Percentiles rank a stretch among this genome's conserved stretches.
These are phyloP conservation scores for Eupithecia subumbrata DNA, from an alignment of 2,888 invertebrate species.

Conservation along the genomic window DNA sequence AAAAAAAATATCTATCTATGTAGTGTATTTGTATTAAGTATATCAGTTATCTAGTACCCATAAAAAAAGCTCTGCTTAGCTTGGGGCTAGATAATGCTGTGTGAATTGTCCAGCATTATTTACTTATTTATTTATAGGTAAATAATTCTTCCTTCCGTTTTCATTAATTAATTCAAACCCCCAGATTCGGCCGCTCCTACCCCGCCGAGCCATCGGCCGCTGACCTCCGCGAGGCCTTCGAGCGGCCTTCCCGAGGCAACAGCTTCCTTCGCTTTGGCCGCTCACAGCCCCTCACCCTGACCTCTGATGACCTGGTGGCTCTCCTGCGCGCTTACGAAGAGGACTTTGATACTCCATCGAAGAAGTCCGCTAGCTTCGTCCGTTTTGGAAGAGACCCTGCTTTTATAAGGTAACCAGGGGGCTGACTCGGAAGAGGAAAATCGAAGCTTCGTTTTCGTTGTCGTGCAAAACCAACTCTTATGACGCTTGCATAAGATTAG, in stretches of 20 bases:
- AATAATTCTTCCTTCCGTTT: background rate
- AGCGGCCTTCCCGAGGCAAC: conserved; percentile 67
- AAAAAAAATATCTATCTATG: too few relatives aligned
- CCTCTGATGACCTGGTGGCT: conserved; percentile 70
- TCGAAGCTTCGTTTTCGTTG: too few relatives aligned
- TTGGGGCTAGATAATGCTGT: too few relatives aligned
- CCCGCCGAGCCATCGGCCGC: conserved; percentile 73
- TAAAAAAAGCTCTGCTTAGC: too few relatives aligned
- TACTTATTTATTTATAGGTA: too few relatives aligned
- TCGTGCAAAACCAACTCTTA: too few relatives aligned
- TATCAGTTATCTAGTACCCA: too few relatives aligned
- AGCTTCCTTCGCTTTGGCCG: conserved; percentile 76
- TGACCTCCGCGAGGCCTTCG: conserved; percentile 68
- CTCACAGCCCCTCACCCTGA: conserved; percentile 67
- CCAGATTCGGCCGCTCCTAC: conserved; percentile 76
- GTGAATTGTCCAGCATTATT: too few relatives aligned
- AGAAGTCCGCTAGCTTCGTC: conserved; percentile 70
- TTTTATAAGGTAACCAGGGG: conserved; percentile 60
- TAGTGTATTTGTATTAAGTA: too few relatives aligned
- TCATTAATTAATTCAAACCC: background rate
- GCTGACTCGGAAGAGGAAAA: too few relatives aligned
- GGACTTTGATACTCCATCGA: conserved; percentile 65
- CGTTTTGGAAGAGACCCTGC: conserved; percentile 75
- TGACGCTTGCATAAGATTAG: too few relatives aligned
- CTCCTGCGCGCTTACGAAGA: conserved; percentile 72